phyloP scores from a whole-genome alignment of 2,797 vertebrate species.

The Danio jaintianensis region DNA sequence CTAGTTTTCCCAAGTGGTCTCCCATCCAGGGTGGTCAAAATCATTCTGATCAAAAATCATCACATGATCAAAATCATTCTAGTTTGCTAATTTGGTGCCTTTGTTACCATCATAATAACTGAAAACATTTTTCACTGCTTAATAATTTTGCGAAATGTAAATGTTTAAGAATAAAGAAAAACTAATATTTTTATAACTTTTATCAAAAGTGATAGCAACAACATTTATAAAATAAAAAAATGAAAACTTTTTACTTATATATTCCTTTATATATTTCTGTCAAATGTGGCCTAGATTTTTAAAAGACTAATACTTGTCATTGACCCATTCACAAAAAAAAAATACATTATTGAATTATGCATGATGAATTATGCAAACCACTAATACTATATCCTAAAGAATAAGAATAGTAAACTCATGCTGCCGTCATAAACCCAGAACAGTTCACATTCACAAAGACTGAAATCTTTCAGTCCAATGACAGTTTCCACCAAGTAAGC shows the following conservation, averaged over 20 bases:
- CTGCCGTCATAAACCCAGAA: constrained; percentile 2
- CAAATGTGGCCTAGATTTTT: not conserved
- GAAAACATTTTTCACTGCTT: too few species aligned
- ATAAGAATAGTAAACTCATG: not conserved
- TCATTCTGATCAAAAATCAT: too few species aligned
- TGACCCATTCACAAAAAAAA: constrained; percentile 17
- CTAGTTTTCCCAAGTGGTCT: too few species aligned
- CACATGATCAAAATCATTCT: too few species aligned
- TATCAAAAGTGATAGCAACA: too few species aligned
- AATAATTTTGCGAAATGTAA: too few species aligned
- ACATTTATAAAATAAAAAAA: too few species aligned
- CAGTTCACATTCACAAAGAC: constrained; percentile 3
- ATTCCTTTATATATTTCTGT: not conserved
- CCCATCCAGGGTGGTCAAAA: too few species aligned
- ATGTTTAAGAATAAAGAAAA: too few species aligned
- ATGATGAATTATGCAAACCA: constrained; percentile 8
- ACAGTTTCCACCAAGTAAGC: constrained; percentile 41
- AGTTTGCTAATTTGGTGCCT: too few species aligned
- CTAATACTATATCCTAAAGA: constrained; percentile 9
- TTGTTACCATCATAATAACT: too few species aligned
- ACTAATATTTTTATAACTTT: too few species aligned
- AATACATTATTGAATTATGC: not conserved
- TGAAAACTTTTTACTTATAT: not conserved
- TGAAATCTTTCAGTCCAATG: constrained; percentile 10
- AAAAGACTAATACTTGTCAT: not conserved